Evolutionary conservation across 2,797 vertebrate genomes (phyloP), one percentile per base, ranked within the genome.

Genomic region (Hoplostethus atlanticus): DNA sequence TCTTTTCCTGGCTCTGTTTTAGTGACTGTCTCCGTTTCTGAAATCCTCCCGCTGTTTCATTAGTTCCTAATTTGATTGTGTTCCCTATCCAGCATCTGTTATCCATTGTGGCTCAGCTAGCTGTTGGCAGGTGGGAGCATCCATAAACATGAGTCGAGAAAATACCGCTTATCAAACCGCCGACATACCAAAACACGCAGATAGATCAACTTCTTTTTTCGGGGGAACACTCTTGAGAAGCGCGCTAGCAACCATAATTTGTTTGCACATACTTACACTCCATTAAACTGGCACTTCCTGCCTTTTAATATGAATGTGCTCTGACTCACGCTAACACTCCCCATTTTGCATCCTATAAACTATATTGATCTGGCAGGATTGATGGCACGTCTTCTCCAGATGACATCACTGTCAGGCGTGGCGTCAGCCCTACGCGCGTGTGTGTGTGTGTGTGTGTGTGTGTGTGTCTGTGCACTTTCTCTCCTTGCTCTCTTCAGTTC

Each of bases 61-160:
- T 81, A 82, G 71, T 60, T 79, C 53, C 64, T 83, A 64, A 83
- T 86, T 86, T 84, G 66, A 79, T 85, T 83, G 73, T 75, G 80
- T 79, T 76, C 31, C 58, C 73, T 50, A 68, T 73, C 67, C 62
- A 78, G 64, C 76, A 71, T 80, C 70, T 81, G 80, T 85, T 53
- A 79, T 80, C 34, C 65, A 56, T 47, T 64, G 61, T 69, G 52
- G 76, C 76, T 79, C 59, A 68, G 62, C 68, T 79, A 67, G 68
- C 42, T 44, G 76, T 81, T 86, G 85, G 83, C 84, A 84, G 85
- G 72, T 88, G 64, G 71, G 28, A 72, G 77, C 71, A 81, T 85
- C 54, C 66, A 38, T 75, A 87, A 86, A 87, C 73, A 84, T 30
- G 60, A 79, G 80, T 81, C 70, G 63, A 65, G 77, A 84, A 82